Evolutionary conservation across 2,888 invertebrate genomes (phyloP).

Genomic region (Apoda limacodes): DNA sequence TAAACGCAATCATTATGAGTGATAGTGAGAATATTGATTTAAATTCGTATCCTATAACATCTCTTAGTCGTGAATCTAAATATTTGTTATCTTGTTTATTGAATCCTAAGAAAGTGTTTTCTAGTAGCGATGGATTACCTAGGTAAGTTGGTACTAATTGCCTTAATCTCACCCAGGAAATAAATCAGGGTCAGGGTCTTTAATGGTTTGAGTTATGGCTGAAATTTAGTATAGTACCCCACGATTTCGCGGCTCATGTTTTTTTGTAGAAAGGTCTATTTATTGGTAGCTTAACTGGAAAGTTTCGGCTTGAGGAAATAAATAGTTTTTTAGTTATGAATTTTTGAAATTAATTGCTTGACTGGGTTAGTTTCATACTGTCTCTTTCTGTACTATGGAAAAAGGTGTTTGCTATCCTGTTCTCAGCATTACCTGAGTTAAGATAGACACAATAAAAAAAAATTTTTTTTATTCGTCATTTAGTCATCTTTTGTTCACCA

Average conservation of each 20-base stretch:
- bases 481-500: no score
- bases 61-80: not conserved
- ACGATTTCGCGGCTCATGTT: not conserved
- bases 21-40: no score
- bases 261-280: not conserved
- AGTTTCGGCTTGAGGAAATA: not conserved
- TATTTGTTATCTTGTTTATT: not conserved
- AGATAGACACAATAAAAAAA: no score
- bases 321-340: no score
- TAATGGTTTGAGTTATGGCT: no score
- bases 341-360: no score
- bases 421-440: no score
- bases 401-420: no score
- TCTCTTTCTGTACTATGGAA: no score
- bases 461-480: no score
- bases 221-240: not conserved
- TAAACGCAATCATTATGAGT: no score
- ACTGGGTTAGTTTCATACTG: no score
- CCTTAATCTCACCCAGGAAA: not conserved
- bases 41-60: not conserved
- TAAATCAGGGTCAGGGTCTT: not conserved
- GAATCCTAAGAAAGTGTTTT: not conserved
- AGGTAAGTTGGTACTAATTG: slow-evolving; percentile 25
- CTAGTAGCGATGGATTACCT: not conserved
- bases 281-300: not conserved